phyloP scores from a whole-genome alignment of 1,140 invertebrate species.

The Drosophila seguyi region DNA sequence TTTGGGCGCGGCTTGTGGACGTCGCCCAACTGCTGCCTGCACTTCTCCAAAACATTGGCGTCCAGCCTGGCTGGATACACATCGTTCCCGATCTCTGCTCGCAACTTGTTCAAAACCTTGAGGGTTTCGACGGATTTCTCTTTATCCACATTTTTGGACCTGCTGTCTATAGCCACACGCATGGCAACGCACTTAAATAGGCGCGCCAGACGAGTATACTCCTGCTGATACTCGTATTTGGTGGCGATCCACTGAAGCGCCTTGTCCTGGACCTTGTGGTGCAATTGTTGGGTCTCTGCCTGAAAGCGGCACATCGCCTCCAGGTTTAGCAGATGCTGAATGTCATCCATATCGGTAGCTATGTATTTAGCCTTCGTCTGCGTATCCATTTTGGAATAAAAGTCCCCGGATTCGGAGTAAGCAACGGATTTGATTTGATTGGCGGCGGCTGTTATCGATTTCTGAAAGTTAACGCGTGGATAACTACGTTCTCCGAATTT shows the following conservation, averaged over 20 bases:
- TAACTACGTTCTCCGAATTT: not conserved
- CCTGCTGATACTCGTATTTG: constrained; percentile 54
- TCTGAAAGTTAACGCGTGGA: not conserved
- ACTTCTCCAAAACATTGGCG: constrained; percentile 14
- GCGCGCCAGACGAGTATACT: constrained; percentile 22
- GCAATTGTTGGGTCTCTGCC: constrained; percentile 48
- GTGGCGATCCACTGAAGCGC: constrained; percentile 39
- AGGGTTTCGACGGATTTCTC: not conserved
- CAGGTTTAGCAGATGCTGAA: constrained; percentile 57
- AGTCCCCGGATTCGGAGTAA: not conserved
- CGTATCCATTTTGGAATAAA: constrained; percentile 23
- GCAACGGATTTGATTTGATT: not conserved
- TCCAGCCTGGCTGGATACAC: constrained; percentile 13
- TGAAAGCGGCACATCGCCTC: constrained; percentile 56
- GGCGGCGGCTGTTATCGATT: not conserved
- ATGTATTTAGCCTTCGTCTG: not conserved
- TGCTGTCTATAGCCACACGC: constrained; percentile 9
- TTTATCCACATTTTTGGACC: not conserved
- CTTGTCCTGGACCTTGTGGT: constrained; percentile 62
- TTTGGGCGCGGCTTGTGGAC: constrained; percentile 26
- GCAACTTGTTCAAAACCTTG: not conserved
- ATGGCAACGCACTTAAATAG: constrained; percentile 36
- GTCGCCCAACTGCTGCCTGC: constrained; percentile 21
- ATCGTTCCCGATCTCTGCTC: constrained; percentile 24
- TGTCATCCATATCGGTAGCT: constrained; percentile 43